Conservation (phyloP, 2,113 vertebrate species). For the Cyanoramphus novaezelandiae region DNA sequence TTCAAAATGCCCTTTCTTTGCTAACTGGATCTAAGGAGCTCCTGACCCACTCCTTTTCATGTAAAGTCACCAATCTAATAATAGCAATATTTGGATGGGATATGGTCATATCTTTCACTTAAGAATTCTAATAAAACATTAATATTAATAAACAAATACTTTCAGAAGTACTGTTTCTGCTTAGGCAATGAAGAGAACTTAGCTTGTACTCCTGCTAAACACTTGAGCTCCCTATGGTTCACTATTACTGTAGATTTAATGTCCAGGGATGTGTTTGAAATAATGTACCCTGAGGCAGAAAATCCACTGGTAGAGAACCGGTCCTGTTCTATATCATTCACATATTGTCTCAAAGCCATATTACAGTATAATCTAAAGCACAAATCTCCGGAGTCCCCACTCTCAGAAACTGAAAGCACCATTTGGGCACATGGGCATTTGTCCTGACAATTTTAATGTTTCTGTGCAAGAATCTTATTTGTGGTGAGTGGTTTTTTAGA, state of each 20-base stretch:
- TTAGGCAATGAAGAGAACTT: slow-evolving; percentile 20
- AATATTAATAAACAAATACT: slow-evolving; percentile 44
- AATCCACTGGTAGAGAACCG: not conserved
- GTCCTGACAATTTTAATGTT: not conserved
- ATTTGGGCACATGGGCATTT: not conserved
- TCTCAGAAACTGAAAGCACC: not conserved
- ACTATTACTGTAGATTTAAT: slow-evolving; percentile 9
- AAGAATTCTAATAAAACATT: slow-evolving; percentile 50
- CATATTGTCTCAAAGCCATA: not conserved
- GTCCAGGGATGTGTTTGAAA: slow-evolving; percentile 8
- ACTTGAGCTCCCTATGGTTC: not conserved
- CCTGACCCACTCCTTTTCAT: slow-evolving; percentile 53
- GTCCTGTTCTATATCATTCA: slow-evolving; percentile 13
- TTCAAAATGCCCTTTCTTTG: slow-evolving; percentile 60
- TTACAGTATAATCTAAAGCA: slow-evolving; percentile 5
- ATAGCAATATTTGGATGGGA: slow-evolving; percentile 50
- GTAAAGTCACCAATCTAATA: slow-evolving; percentile 39
- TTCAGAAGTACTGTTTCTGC: slow-evolving; percentile 35
- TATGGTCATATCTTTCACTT: slow-evolving; percentile 13
- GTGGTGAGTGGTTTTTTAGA: not conserved
- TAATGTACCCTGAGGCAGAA: not conserved
- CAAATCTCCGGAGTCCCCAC: not conserved
- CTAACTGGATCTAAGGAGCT: slow-evolving; percentile 33
- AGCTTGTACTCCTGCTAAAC: slow-evolving; percentile 27
- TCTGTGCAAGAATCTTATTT: slow-evolving; percentile 9